Base-by-base conservation (phyloP, 2,797 vertebrate genomes). In the Geotrypetes seraphini region DNA sequence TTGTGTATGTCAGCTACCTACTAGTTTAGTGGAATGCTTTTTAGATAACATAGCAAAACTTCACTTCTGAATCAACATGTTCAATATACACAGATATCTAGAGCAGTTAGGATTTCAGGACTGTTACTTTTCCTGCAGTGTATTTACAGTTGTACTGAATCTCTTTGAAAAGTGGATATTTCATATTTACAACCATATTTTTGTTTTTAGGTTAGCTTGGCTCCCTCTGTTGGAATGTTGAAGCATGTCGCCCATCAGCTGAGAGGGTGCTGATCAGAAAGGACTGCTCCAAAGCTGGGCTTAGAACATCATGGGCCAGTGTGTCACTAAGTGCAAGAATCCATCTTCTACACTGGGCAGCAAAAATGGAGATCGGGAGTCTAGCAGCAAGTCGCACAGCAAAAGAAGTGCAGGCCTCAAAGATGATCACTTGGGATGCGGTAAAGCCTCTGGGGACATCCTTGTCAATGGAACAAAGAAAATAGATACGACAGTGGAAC, bases 271-370 rank as follows among this genome's bases (percentile, higher is more conserved):
- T 39, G 36, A 72, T 81, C 86, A 77, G 76, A 78, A 79, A 57
- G 72, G 66, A 63, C 66, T 10, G 7, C 50, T 60, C 43, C 72
- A 58, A 73, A 52, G 53, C 68, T 50, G 59, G 74, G 71, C 53
- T 56, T 35, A 26, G 64, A 65, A 33, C 71, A 83, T 75, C 87
- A 99, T 99, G 96, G 96, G 96, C 85, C 96, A 99, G 92, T 99
- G 96, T 41, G 92, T 99, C 88, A 98, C 91, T 22, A 99, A 99
- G 83, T 99, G 96, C 71, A 99, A 97, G 75, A 98, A 99, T 65
- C 96, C 95, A 25, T 91, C 96, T 30, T 99, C 96, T 44, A 95
- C 96, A 25, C 87, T 99, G 16, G 96, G 96, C 73, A 99, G 96
- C 59, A 99, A 99, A 77, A 98, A 94, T 66, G 96, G 93, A 63